Evolutionary conservation across 2,797 vertebrate species (phyloP).

Genomic region (Melopsittacus undulatus): DNA sequence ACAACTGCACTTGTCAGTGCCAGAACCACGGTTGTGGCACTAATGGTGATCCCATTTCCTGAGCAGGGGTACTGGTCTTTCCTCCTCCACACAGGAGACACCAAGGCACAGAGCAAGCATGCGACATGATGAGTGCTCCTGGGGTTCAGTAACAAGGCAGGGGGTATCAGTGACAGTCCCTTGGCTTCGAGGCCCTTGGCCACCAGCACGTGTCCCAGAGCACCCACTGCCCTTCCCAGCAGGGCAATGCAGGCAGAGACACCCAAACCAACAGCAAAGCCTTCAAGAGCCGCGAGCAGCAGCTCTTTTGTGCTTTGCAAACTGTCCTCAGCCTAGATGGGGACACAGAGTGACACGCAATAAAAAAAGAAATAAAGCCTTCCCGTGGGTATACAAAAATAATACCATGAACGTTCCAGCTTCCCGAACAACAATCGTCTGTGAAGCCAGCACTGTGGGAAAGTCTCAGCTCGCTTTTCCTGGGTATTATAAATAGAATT

Average conservation of each 20-base stretch:
- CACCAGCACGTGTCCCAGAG: not conserved
- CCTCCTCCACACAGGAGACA: fast-evolving
- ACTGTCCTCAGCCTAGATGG: not conserved
- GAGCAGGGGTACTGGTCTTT: not conserved
- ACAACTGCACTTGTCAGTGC: fast-evolving
- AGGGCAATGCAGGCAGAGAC: not conserved
- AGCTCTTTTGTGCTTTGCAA: not conserved
- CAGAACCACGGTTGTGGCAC: not conserved
- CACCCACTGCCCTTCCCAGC: not conserved
- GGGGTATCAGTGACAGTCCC: fast-evolving
- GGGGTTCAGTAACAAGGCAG: not conserved
- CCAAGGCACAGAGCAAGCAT: not conserved
- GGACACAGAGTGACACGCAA: not conserved
- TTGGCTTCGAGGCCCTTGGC: not conserved
- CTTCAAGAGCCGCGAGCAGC: fast-evolving
- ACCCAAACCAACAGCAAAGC: not conserved
- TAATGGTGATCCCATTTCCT: fast-evolving
- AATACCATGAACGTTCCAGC: slow-evolving; percentile 52
- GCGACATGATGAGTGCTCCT: fast-evolving
- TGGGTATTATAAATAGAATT: slow-evolving; percentile 69
- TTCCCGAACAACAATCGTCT: slow-evolving; percentile 57
- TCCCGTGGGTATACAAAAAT: slow-evolving; percentile 58
- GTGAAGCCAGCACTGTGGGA: slow-evolving; percentile 66
- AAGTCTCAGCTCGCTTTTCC: slow-evolving; percentile 70
- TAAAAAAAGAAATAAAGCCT: not conserved